Base-by-base conservation (phyloP, 2,888 invertebrate species). In the Ctenicera cuprea region DNA sequence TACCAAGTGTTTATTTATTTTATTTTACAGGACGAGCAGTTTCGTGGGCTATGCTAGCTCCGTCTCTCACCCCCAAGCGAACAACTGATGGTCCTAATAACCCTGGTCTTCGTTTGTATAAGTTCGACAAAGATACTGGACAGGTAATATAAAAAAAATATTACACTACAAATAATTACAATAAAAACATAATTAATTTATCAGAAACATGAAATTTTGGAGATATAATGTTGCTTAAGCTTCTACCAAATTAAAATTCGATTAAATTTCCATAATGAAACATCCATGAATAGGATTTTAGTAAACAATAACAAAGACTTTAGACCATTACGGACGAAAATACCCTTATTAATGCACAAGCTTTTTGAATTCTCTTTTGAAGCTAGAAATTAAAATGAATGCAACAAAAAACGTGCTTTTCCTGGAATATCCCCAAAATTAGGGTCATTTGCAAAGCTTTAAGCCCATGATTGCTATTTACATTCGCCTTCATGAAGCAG, bases 41-140 rank as follows among this genome's bases (percentile, higher is more conserved):
- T 57, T 95, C 95, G 5, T 95, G 96, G 93, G 92, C 94, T 78
- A 92, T 97, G 88, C 89, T 97, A 83, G 94, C 97, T 33, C 97
- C 97, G 20, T 94, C 97, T 48, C 93, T 98, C 78, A 95, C 96
- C 71, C 97, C 98, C 0, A 92, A 94, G 87, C 92, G 94, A 78
- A 93, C 93, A 68, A 90, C 90, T 38, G 91, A 92, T 52, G 93
- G 94, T 45, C 91, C 94, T 66, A 96, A 96, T 84, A 97, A 97
- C 87, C 97, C 97, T 0, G 95, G 95, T 45, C 88, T 97, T 76
- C 91, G 97, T 77, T 91, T 97, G 57, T 97, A 96, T 89, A 95
- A 95, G 87, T 97, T 96, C 86, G 94, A 97, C 87, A 94, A 94
- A 77, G 93, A 93, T 84, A 93, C 94, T 64, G 96, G 96, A 81